phyloP scores from a whole-genome alignment of 92 coral and sea anemone species.

The Plumapathes pennacea region DNA sequence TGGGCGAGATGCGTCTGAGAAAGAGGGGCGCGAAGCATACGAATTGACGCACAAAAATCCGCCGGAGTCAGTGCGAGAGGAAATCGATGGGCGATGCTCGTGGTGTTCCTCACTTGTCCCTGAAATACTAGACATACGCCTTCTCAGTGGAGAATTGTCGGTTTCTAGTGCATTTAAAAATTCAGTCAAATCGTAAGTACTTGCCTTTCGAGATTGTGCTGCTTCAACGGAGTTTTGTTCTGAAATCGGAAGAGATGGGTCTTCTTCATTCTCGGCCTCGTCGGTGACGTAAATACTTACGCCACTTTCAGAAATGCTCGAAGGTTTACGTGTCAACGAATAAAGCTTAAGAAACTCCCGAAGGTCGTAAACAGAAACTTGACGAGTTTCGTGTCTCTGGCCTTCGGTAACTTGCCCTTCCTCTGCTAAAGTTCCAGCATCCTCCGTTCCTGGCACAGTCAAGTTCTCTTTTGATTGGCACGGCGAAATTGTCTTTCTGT shows the following conservation, averaged over 20 bases:
- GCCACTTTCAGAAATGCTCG: constrained; percentile 63
- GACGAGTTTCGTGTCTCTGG: constrained; percentile 28
- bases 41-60: no score
- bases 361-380: constrained; percentile 66
- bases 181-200: constrained; percentile 72
- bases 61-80: not conserved
- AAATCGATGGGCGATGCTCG: not conserved
- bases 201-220: constrained; percentile 40
- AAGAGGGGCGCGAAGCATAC: not conserved
- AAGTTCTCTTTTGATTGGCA: no score
- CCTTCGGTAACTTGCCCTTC: no score
- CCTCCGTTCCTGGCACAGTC: no score
- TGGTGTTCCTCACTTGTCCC: constrained; percentile 4
- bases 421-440: no score
- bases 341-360: constrained; percentile 57
- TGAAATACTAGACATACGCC: constrained; percentile 47
- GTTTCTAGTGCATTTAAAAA: constrained; percentile 56
- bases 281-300: constrained; percentile 58
- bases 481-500: constrained; percentile 2
- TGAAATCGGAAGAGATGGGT: constrained; percentile 70
- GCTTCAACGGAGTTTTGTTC: constrained; percentile 2
- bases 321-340: constrained; percentile 48
- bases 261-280: constrained; percentile 57
- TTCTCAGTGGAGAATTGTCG: constrained; percentile 58
- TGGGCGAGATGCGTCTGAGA: constrained; percentile 20